Conservation (phyloP, 2,888 invertebrate genomes). For the Lomographa bimaculata region DNA sequence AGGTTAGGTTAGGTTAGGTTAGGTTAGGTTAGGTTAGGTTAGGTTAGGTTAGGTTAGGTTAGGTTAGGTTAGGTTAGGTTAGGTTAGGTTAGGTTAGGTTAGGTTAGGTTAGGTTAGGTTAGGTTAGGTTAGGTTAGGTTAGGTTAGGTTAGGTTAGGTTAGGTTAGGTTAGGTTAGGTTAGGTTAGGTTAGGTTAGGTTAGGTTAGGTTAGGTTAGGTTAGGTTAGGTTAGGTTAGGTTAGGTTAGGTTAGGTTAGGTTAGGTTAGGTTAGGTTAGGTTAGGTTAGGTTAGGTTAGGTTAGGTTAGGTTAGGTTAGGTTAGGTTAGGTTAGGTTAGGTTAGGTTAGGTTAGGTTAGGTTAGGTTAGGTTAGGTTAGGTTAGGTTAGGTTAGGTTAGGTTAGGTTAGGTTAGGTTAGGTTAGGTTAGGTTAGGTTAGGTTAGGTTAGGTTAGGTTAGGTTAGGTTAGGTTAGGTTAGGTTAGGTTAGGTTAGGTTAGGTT, state of each 20-base stretch:
- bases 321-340: conserved; percentile 1
- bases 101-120: neutral
- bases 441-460: conserved; percentile 1
- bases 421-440: neutral
- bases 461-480: conserved; percentile 1
- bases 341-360: conserved; percentile 1
- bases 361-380: conserved; percentile 1
- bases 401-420: conserved; percentile 1
- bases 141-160: conserved; percentile 6
- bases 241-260: conserved; percentile 1
- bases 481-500: conserved; percentile 1
- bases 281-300: conserved; percentile 1
- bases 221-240: conserved; percentile 9
- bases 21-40: no score
- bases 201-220: conserved; percentile 9
- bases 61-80: no score
- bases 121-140: conserved; percentile 4
- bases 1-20: no score
- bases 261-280: conserved; percentile 1
- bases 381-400: conserved; percentile 1
- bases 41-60: no score
- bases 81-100: no score
- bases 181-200: conserved; percentile 9
- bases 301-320: conserved; percentile 1
- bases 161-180: conserved; percentile 9